These are phyloP conservation scores for Zeugodacus cucurbitae DNA, from an alignment of 1,140 invertebrate genomes.

Conservation along the genomic window DNA sequence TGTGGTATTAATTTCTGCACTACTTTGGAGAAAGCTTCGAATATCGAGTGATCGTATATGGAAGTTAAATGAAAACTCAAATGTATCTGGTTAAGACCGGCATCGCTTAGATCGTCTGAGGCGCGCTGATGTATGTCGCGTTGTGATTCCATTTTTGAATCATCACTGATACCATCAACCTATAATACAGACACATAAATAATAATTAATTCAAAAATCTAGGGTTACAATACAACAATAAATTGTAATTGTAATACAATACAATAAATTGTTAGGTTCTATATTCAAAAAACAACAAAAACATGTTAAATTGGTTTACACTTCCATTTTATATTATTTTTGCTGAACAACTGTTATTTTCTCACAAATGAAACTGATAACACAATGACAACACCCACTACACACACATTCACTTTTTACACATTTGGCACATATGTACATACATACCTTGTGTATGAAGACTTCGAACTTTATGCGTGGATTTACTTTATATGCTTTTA, in stretches of 20 bases:
- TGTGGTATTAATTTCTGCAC: constrained; percentile 99
- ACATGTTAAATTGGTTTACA: no score
- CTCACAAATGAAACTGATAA: not conserved
- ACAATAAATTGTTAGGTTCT: no score
- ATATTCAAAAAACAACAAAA: no score
- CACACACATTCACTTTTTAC: not conserved
- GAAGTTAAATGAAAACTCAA: constrained; percentile 97
- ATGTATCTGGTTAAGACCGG: constrained; percentile 86
- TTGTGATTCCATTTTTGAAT: constrained; percentile 98
- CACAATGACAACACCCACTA: not conserved
- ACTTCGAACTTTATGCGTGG: constrained; percentile 98
- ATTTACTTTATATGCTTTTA: constrained; percentile 96
- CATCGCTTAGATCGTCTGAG: constrained; percentile 92
- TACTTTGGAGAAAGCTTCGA: constrained; percentile 99
- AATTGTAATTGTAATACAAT: no score
- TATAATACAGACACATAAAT: constrained; percentile 50
- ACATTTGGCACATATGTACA: not conserved
- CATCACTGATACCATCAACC: constrained; percentile 97
- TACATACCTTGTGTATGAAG: constrained; percentile 89
- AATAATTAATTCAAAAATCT: no score
- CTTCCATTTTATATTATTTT: not conserved
- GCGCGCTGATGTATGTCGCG: constrained; percentile 97
- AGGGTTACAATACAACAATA: not conserved
- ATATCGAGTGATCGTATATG: constrained; percentile 99
- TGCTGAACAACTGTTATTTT: not conserved